Conservation (phyloP, 2,113 vertebrate genomes). For the Falcunculus frontatus region DNA sequence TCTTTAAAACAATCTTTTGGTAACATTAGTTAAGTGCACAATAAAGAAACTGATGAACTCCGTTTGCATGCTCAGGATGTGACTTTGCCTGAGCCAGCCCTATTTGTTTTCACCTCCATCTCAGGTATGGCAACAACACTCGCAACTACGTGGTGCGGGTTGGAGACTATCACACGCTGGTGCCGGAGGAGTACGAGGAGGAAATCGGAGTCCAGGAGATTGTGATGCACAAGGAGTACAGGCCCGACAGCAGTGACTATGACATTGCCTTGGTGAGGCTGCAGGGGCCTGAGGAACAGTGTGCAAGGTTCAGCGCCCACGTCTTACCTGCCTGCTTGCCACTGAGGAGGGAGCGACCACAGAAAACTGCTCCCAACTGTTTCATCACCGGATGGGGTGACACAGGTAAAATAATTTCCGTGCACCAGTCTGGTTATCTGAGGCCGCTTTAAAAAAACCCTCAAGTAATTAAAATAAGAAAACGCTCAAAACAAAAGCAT, state of each 20-base stretch:
- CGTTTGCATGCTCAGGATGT: background rate
- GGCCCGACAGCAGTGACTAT: slow-evolving; percentile 84
- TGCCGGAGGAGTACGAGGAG: slow-evolving; percentile 91
- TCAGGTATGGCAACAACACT: slow-evolving; percentile 90
- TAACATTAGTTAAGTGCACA: background rate
- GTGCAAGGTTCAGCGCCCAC: slow-evolving; percentile 79
- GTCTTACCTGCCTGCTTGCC: slow-evolving; percentile 91
- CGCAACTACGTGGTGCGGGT: slow-evolving; percentile 86
- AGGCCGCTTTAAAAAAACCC: background rate
- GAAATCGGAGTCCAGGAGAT: slow-evolving; percentile 85
- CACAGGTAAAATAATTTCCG: slow-evolving; percentile 81
- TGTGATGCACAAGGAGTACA: slow-evolving; percentile 82
- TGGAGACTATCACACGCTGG: slow-evolving; percentile 93
- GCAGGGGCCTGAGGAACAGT: slow-evolving; percentile 75
- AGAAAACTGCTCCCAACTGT: slow-evolving; percentile 85
- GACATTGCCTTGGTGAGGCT: slow-evolving; percentile 89
- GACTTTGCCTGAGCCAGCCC: background rate
- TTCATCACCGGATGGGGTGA: slow-evolving; percentile 97
- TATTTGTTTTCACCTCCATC: background rate
- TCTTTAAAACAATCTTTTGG: background rate
- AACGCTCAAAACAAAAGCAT: background rate
- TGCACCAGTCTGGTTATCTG: background rate
- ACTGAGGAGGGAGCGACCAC: slow-evolving; percentile 78
- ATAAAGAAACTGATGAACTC: background rate
- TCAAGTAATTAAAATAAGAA: background rate